Percentiles rank a stretch among this genome's conserved stretches.
Evolutionary conservation across 2,888 invertebrate species (phyloP).

Genomic region (Amorpha juglandis): DNA sequence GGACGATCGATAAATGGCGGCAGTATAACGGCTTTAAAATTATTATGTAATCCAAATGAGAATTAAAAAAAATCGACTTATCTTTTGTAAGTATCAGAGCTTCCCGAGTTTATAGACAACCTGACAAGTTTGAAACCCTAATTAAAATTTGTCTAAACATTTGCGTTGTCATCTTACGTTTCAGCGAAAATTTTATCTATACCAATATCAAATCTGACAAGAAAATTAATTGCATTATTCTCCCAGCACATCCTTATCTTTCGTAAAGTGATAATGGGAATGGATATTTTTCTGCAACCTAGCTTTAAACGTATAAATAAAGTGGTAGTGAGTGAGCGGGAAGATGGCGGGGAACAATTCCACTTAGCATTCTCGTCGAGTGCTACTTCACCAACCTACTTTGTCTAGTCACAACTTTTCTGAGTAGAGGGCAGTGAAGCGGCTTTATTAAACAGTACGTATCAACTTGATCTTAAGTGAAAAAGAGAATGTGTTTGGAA

Average conservation of each 20-base stretch:
- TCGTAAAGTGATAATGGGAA: constrained; percentile 21
- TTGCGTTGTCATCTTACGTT: constrained; percentile 18
- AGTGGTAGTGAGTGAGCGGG: constrained; percentile 14
- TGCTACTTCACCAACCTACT: constrained; percentile 51
- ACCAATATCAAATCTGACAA: constrained; percentile 32
- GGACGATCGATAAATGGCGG: too few species aligned
- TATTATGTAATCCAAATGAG: too few species aligned
- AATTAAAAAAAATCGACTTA: too few species aligned
- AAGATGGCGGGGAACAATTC: constrained; percentile 32
- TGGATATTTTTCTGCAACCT: not conserved
- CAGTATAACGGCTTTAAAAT: too few species aligned
- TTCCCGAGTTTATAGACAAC: not conserved
- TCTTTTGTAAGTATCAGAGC: not conserved
- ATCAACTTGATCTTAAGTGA: constrained; percentile 43
- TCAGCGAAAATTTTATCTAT: not conserved
- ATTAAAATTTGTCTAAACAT: constrained; percentile 23
- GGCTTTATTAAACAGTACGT: constrained; percentile 55
- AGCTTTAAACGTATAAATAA: constrained; percentile 18
- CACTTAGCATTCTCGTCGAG: constrained; percentile 52
- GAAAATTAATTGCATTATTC: constrained; percentile 34
- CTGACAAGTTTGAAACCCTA: constrained; percentile 2
- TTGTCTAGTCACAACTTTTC: constrained; percentile 58
- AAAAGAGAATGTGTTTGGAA: constrained; percentile 31
- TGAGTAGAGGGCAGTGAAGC: constrained; percentile 42
- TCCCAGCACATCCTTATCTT: constrained; percentile 32